Base-by-base conservation (phyloP, 2,113 vertebrate species). In the Psittacara wagleri region DNA sequence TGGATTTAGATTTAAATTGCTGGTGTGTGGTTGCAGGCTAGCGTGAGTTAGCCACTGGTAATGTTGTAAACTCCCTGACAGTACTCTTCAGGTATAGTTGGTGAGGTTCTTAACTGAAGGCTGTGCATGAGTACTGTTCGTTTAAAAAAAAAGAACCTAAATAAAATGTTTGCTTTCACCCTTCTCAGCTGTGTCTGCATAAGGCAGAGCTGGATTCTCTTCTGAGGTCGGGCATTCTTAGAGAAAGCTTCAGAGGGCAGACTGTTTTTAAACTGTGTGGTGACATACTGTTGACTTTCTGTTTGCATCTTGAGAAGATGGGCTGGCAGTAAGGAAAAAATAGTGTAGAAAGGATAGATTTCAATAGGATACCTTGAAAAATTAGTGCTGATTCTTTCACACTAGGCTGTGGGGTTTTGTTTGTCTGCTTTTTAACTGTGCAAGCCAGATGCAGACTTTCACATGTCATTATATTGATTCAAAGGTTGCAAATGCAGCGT, bases 371-470 rank as follows among this genome's bases (percentile, higher is more conserved):
- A 22, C 29, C 63, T 81, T 76, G 46, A 68, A 70, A 85, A 63
- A 37, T 63, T 17, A 48, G 33, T 48, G 14, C 31, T 59, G 3
- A 46, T 70, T 67, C 35, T 70, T 81, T 72, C 41, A 46, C 1
- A 2, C 33, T 23, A 37, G 15, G 24, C 25, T 70, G 23, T 0
- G 2, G 18, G 3, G 0, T 8, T 83, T 88, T 59, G 10, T 63
- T 81, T 2, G 3, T 61, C 80, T 75, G 12, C 52, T 69, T 89
- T 76, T 67, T 70, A 54, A 9, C 31, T 28, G 2, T 23, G 25
- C 15, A 37, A 76, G 48, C 63, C 43, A 80, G 17, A 46, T 39
- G 23, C 55, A 29, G 48, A 55, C 57, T 66, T 94, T 43, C 20
- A 17, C 5, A 10, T 44, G 17, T 8, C 17, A 3, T 72, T 75